Conservation (phyloP, 2,113 vertebrate genomes). For the Oryctolagus cuniculus region DNA sequence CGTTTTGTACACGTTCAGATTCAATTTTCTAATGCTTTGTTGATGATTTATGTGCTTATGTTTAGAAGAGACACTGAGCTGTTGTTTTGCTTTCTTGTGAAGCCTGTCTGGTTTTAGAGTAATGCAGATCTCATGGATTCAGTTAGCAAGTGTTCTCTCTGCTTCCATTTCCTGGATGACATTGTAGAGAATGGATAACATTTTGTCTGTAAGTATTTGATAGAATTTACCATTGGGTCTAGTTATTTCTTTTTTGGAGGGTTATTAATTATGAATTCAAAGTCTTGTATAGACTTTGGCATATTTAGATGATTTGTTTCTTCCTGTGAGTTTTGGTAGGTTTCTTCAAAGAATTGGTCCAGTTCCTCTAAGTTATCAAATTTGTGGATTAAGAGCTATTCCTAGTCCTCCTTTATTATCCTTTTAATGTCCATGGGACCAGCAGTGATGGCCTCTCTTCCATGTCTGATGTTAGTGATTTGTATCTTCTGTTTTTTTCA, state of each 20-base stretch:
- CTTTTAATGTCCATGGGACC: background rate
- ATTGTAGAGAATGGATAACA: background rate
- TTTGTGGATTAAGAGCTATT: constrained; percentile 22
- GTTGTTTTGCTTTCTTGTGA: constrained; percentile 36
- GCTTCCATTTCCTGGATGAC: constrained; percentile 10
- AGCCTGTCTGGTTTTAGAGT: constrained; percentile 14
- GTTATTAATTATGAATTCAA: constrained; percentile 22
- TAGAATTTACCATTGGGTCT: constrained; percentile 3
- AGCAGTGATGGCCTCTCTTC: background rate
- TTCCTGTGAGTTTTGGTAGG: constrained; percentile 24
- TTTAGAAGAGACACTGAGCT: constrained; percentile 39
- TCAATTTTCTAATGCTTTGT: constrained; percentile 13
- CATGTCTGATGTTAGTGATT: constrained; percentile 25
- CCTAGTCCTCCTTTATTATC: background rate
- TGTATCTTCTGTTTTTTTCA: constrained; percentile 23
- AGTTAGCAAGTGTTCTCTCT: background rate
- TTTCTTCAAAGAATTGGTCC: constrained; percentile 52
- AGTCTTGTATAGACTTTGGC: background rate
- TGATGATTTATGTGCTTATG: background rate
- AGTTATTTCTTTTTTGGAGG: background rate
- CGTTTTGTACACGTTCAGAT: background rate
- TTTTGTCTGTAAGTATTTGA: constrained; percentile 19
- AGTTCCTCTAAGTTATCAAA: constrained; percentile 28
- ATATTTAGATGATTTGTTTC: constrained; percentile 2
- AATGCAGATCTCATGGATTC: background rate